Percentiles rank a stretch among this genome's conserved stretches.
Evolutionary conservation across 2,113 vertebrate species (phyloP).

Genomic region (Puma concolor): DNA sequence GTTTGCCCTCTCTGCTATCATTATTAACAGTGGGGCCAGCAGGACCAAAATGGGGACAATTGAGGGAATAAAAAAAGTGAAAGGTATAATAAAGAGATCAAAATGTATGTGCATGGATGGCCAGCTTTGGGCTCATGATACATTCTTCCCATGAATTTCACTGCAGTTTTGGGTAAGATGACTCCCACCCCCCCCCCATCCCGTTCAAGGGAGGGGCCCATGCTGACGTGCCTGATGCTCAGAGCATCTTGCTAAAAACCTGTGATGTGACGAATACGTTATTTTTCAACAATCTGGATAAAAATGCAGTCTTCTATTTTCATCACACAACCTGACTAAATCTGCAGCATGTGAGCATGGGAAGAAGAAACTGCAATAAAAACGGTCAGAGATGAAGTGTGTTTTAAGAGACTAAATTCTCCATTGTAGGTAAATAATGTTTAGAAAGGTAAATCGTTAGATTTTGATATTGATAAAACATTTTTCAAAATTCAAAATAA

Average conservation of each 20-base stretch:
- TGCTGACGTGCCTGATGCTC: not conserved
- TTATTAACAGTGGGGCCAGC: not conserved
- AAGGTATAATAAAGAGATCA: not conserved
- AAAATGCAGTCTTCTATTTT: not conserved
- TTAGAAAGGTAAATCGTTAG: not conserved
- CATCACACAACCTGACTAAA: not conserved
- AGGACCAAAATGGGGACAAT: not conserved
- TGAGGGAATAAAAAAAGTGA: not conserved
- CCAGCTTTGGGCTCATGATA: not conserved
- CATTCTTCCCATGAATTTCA: not conserved
- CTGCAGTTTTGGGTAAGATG: not conserved
- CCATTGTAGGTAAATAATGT: not conserved
- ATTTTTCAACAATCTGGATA: not conserved
- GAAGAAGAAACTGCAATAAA: not conserved
- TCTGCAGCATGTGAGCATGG: not conserved
- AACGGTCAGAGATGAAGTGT: not conserved
- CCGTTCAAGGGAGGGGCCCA: not conserved
- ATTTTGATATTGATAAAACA: not conserved
- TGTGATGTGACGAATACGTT: not conserved
- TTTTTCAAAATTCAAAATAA: slow-evolving; percentile 42
- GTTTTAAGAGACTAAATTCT: not conserved
- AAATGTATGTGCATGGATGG: not conserved
- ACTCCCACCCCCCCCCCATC: not conserved
- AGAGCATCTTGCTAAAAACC: not conserved
- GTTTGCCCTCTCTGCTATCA: not conserved